Base-by-base conservation (phyloP, 2,113 vertebrate species). In the Hypocryptadius cinnamomeus region DNA sequence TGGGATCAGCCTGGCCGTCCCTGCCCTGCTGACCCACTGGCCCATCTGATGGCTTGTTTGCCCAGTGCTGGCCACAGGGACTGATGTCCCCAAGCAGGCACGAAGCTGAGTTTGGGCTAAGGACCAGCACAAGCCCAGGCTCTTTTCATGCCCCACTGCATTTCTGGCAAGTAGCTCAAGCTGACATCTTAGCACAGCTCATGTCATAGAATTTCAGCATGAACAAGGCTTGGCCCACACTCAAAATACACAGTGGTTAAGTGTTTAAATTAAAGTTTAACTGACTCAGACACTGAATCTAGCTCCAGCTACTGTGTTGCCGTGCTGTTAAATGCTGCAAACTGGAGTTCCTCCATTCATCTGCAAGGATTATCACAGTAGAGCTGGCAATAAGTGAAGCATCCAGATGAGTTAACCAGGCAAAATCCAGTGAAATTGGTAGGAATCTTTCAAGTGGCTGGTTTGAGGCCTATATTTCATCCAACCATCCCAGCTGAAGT, bases 231-330 rank as follows among this genome's bases (percentile, higher is more conserved):
- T 96, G 93, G 87, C 94, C 79, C 92, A 63, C 50, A 1, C 59
- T 94, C 94, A 96, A 94, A 93, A 87, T 37, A 91, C 90, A 85
- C 93, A 87, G 35, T 10, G 35, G 70, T 92, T 65, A 87, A 93
- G 80, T 87, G 89, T 73, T 95, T 90, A 85, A 96, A 85, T 93
- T 73, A 79, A 88, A 85, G 50, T 93, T 94, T 92, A 87, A 91
- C 81, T 77, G 84, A 63, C 72, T 94, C 85, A 91, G 79, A 73
- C 60, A 21, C 71, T 21, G 60, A 79, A 78, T 33, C 60, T 64
- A 39, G 44, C 80, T 88, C 60, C 71, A 74, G 93, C 87, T 90
- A 85, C 87, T 45, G 76, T 71, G 39, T 78, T 90, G 82, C 64
- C 9, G 0, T 20, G 19, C 71, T 70, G 33, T 56, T 92, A 48